Conservation (phyloP, 2,113 vertebrate genomes). For the Hypomesus transpacificus region DNA sequence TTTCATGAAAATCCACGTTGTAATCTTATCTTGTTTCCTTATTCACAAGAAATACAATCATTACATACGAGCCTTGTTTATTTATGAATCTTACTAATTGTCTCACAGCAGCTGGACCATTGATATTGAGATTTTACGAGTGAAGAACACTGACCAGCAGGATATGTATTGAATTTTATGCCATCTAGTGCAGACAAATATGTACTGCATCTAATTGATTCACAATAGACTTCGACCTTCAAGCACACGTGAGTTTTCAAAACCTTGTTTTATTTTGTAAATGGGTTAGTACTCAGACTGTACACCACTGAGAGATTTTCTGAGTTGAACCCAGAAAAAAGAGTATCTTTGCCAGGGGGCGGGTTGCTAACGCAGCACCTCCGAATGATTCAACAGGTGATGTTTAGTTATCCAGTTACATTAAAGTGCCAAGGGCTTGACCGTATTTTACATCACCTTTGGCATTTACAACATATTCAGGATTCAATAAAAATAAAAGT, state of each 20-base stretch:
- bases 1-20: neutral
- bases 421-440: neutral
- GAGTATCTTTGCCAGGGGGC: conserved; percentile 78
- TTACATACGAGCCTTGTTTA: neutral
- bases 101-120: too few species aligned
- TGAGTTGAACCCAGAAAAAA: conserved; percentile 85
- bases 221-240: too few species aligned
- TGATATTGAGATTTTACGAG: too few species aligned
- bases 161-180: neutral
- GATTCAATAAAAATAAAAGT: neutral
- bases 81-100: neutral
- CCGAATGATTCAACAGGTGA: conserved; percentile 42
- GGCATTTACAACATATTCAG: too few species aligned
- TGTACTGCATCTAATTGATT: conserved; percentile 14
- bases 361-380: conserved; percentile 74
- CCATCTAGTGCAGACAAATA: conserved; percentile 34
- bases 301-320: conserved; percentile 84
- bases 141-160: too few species aligned
- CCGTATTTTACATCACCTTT: conserved; percentile 1
- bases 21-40: neutral
- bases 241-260: conserved; percentile 82
- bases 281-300: conserved; percentile 93
- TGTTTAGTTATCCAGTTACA: neutral
- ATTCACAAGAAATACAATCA: neutral
- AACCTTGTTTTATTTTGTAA: conserved; percentile 65